Evolutionary conservation across 1,140 invertebrate species (phyloP), one percentile per base, ranked within the genome.

Genomic region (Diorhabda elongata): DNA sequence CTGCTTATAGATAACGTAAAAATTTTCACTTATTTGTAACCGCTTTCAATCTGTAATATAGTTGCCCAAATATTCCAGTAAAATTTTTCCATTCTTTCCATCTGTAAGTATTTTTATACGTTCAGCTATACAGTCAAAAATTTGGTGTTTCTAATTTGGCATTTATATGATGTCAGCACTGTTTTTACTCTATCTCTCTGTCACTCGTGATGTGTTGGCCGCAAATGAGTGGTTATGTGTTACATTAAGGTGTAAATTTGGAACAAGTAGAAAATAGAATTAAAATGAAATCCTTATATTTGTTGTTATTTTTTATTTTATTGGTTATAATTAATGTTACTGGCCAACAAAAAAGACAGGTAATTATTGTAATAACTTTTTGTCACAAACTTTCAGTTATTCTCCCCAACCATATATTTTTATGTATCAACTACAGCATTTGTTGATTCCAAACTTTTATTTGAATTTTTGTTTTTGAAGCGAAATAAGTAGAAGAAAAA

Each of bases 261-360:
- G 47, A 26, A 8, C 47, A 8, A 8, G 6, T n/a, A n/a, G 47
- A 52, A 52, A 52, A 8, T 52, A 52, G n/a, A 52, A 52, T 52
- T 8, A 52, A 52, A n/a, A 52, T 52, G 47, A 52, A 52, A 4
- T 52, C 6, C 47, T 52, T 52, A 52, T 52, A 52, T 52, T 52
- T 52, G n/a, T 52, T 52, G n/a, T 52, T 52, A 52, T 52, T 52
- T 52, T 52, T 52, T 8, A 52, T 8, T 52, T 52, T 52, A 52
- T 6, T 52, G 2, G 47, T n/a, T 52, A 52, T 61, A 3, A 5
- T 41, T 61, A 61, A 61, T 61, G 59, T 61, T 42, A 8, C 26
- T 61, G 59, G 59, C 26, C 59, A 61, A 8, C 59, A 61, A 42
- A 61, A 43, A 42, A 61, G 59, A 61, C 59, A 61, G 59, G 59